Evolutionary conservation across 2,797 vertebrate species (phyloP).

Genomic region (Mormyrus proboscirostris): DNA sequence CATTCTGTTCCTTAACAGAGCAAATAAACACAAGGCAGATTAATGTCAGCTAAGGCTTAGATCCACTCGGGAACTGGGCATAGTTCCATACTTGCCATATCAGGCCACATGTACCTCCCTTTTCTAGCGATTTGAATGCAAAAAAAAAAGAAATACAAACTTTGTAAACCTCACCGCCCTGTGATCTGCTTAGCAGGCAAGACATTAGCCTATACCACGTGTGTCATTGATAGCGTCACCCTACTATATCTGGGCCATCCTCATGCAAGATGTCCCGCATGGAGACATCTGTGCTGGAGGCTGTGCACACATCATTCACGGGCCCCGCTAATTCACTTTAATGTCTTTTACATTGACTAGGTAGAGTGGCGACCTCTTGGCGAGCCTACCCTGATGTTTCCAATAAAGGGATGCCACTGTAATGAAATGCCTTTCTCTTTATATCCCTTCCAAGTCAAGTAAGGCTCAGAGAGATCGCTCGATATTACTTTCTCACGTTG

Average conservation of each 20-base stretch:
- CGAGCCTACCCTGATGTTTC: background rate
- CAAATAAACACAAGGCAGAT: background rate
- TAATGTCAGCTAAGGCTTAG: background rate
- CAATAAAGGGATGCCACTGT: slow-evolving; percentile 52
- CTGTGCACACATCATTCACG: background rate
- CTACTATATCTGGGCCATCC: background rate
- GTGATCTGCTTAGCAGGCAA: background rate
- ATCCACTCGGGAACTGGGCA: background rate
- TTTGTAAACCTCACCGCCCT: background rate
- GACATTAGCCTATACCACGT: background rate
- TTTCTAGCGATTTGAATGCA: background rate
- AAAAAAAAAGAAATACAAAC: background rate
- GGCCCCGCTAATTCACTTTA: background rate
- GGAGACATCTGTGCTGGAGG: background rate
- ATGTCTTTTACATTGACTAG: background rate
- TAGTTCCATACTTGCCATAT: background rate
- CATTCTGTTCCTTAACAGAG: slow-evolving; percentile 1
- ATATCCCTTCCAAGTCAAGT: slow-evolving; percentile 70
- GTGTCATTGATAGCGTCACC: background rate
- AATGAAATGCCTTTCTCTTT: slow-evolving; percentile 55
- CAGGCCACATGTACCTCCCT: background rate
- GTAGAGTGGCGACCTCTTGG: background rate
- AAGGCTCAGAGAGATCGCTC: slow-evolving; percentile 60
- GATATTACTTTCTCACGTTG: slow-evolving; percentile 69
- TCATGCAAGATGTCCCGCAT: background rate